These are phyloP conservation scores for Ranitomeya imitator DNA, from an alignment of 2,113 vertebrate species.

Conservation along the genomic window DNA sequence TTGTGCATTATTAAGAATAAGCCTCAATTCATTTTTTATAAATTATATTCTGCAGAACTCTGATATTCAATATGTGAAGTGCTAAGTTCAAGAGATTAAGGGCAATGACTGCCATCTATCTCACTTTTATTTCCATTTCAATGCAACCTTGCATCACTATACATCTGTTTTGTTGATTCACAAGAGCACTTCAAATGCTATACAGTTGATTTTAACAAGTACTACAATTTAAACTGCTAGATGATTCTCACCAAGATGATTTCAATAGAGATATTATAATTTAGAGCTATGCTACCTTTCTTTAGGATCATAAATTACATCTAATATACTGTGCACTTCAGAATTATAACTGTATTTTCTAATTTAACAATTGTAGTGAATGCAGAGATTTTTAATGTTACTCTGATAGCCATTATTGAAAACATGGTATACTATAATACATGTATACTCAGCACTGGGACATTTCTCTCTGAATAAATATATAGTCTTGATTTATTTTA, in stretches of 20 bases:
- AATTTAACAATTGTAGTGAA: constrained; percentile 70
- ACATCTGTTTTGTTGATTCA: constrained; percentile 99
- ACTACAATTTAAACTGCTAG: constrained; percentile 88
- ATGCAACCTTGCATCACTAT: constrained; percentile 85
- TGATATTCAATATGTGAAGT: constrained; percentile 77
- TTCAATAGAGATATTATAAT: constrained; percentile 99
- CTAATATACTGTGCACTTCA: constrained; percentile 79
- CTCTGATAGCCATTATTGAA: constrained; percentile 75
- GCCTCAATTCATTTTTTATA: constrained; percentile 69
- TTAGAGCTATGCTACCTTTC: constrained; percentile 86
- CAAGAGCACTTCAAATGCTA: constrained; percentile 93
- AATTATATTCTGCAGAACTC: constrained; percentile 72
- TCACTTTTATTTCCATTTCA: constrained; percentile 84
- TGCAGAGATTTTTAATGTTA: constrained; percentile 69
- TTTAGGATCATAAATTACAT: constrained; percentile 82
- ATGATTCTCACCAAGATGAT: constrained; percentile 98
- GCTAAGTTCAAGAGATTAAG: constrained; percentile 78
- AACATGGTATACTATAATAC: constrained; percentile 44
- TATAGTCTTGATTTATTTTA: background rate
- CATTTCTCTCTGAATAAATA: background rate
- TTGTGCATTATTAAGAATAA: constrained; percentile 75
- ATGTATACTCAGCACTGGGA: background rate
- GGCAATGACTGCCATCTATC: constrained; percentile 75
- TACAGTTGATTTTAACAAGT: constrained; percentile 91
- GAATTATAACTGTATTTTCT: constrained; percentile 75